Base-by-base conservation (phyloP, 2,888 invertebrate genomes). In the Callyntrura guangdongensis region DNA sequence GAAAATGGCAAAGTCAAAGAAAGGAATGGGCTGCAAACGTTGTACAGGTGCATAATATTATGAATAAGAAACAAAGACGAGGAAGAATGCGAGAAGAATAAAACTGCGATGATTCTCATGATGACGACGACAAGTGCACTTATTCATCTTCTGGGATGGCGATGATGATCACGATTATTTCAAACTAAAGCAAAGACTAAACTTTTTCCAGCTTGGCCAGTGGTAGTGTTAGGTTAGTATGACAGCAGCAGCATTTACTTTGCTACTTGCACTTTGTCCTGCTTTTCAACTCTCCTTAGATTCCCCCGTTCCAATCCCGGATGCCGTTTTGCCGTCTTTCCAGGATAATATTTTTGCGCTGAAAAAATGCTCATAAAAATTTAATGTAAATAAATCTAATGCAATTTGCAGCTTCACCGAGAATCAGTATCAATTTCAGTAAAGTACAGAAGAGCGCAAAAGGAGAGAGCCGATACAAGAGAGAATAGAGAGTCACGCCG, bases 361-460 rank as follows among this genome's bases (percentile, higher is more conserved):
- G 53, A 74, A 77, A 82, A 82, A 86, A 47, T 86, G 61, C 49
- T 56, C 74, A 61, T 86, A 86, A 77, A 86, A 86, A 77, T 79
- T 89, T 83, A 83, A 83, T 83, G 89, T 27, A 83, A 89, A 89
- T 89, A 83, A 89, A 89, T 89, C 89, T 89, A 89, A 89, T 89
- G 83, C 89, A 89, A 83, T 89, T 89, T 83, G 88, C 82, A 88
- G 81, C 64, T 56, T 67, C 67, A 49, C 45, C 61, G 12, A 45
- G 61, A 81, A 61, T 81, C 81, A 81, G 81, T 81, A 81, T 81
- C 81, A 81, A 61, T 81, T 81, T 81, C 81, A 61, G 77, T 53
- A n/a, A 53, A 56, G 77, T 14, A 56, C 25, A 53, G 77, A n/a
- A 17, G 59, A 25, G 25, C 20, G 11, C 11, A 9, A 22, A 14